Evolutionary conservation across 2,888 invertebrate genomes (phyloP), one percentile per base, ranked within the genome.

Genomic region (Drosophila borborema): DNA sequence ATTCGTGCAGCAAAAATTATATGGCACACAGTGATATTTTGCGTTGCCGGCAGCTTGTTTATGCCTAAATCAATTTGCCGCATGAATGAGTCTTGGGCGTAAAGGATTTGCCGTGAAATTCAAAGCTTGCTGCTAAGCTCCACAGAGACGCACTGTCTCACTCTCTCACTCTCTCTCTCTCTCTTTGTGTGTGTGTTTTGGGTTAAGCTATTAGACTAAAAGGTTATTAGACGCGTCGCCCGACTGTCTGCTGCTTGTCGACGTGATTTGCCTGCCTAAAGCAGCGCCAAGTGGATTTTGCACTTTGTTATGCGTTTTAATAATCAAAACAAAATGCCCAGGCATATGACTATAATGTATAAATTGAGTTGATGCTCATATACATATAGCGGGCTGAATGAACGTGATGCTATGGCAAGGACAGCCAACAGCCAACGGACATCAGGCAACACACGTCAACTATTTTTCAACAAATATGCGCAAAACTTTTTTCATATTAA

Each of bases 41-140:
- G 16, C 14, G 10, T 23, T 20, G 40, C 38, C n/a, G 20, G 36
- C 43, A 65, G 74, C 82, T 74, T 86, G 90, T 84, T 90, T 86
- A 84, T 86, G 87, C 89, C 90, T 86, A 85, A 90, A 90, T 90
- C 88, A 88, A 88, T 88, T 88, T 88, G 86, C 77, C 74, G 87
- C 89, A 74, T 85, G 89, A 90, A 82, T 74, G 82, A 69, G 71
- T 80, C 79, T 90, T 90, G 78, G 89, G 76, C 74, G 80, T 45
- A 67, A 55, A 68, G 68, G 63, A 68, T 59, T 64, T 46, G 45
- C 49, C 55, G 53, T 63, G 60, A 60, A 56, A 51, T 58, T 31
- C 46, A 63, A 67, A 67, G 66, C 64, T 76, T 63, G 40, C n/a
- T 40, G 62, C 61, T 60, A 56, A 59, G 62, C 62, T 60, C 55